Base-by-base conservation (phyloP, 2,888 invertebrate species). In the Plusia festucae region DNA sequence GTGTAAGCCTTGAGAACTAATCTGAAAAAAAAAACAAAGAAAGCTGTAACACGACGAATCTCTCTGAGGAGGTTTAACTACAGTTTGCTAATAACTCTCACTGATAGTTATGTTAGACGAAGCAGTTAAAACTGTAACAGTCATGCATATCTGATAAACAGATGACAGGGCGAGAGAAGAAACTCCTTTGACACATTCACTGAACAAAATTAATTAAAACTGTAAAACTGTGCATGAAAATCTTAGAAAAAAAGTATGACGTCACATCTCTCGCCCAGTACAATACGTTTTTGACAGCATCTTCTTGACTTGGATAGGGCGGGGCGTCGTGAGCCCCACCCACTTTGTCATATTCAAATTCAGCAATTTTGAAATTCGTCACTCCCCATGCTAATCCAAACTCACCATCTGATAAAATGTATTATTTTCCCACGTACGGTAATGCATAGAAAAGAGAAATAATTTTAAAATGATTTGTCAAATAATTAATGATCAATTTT, bases 371-470 rank as follows among this genome's bases (percentile, higher is more conserved):
- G 49, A 61, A 61, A 70, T 34, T 60, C 55, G 46, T 70, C 73
- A 83, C 74, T 71, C 57, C 66, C 67, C 85, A 85, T 83, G 87
- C 85, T 68, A 68, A 68, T 68, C 70, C 62, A 76, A 74, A 90
- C 89, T 90, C 87, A 92, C 92, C 92, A 92, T 91, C 92, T 92
- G 82, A 81, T 70, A 27, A 67, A 65, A 81, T 78, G 73, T 82
- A 68, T 77, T 74, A 83, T 71, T 76, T 87, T 78, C 88, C 84
- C 82, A 78, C 84, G 79, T 82, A 82, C 80, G 83, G 84, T 81
- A 72, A 81, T 75, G 90, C 88, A 81, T 81, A 88, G 87, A 89
- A 90, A 82, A 88, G 79, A 87, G 84, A 88, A 82, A 87, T 66
- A 86, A 85, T 56, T 65, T 72, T 70, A 65, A 32, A 20, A 46